Evolutionary conservation across 2,113 vertebrate species (phyloP).

Genomic region (Calidris pygmaea): DNA sequence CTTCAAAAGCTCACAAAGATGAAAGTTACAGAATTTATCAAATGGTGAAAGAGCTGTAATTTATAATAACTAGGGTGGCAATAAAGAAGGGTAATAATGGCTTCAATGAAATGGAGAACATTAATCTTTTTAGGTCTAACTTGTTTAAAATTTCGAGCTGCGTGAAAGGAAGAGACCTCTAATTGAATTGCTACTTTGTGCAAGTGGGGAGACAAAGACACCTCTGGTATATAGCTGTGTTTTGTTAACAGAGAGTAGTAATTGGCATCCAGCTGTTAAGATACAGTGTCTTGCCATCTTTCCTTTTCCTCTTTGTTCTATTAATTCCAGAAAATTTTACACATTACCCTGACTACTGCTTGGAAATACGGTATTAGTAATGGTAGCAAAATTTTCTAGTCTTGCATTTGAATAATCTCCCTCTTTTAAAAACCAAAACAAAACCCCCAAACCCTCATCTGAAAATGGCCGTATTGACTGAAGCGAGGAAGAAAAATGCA

Average conservation of each 20-base stretch:
- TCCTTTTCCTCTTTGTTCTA: conserved; percentile 1
- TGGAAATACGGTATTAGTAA: background rate
- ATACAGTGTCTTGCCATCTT: background rate
- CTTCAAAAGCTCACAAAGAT: conserved; percentile 24
- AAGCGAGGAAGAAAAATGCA: background rate
- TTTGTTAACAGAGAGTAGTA: conserved; percentile 3
- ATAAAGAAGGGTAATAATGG: background rate
- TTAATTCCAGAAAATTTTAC: conserved; percentile 8
- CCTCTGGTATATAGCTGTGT: background rate
- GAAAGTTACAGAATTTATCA: conserved; percentile 2
- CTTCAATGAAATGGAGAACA: background rate
- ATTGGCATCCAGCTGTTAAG: background rate
- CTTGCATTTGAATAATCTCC: background rate
- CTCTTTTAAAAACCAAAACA: background rate
- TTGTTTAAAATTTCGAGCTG: background rate
- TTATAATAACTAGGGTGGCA: conserved; percentile 27
- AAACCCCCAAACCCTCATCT: background rate
- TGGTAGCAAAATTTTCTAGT: background rate
- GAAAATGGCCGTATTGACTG: background rate
- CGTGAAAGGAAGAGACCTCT: background rate
- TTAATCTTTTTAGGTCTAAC: background rate
- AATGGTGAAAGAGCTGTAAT: background rate
- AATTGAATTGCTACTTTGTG: conserved; percentile 18
- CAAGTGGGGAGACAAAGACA: background rate
- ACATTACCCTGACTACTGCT: background rate